Evolutionary conservation across 1,140 invertebrate species (phyloP).

Genomic region (Dendrolimus kikuchii): DNA sequence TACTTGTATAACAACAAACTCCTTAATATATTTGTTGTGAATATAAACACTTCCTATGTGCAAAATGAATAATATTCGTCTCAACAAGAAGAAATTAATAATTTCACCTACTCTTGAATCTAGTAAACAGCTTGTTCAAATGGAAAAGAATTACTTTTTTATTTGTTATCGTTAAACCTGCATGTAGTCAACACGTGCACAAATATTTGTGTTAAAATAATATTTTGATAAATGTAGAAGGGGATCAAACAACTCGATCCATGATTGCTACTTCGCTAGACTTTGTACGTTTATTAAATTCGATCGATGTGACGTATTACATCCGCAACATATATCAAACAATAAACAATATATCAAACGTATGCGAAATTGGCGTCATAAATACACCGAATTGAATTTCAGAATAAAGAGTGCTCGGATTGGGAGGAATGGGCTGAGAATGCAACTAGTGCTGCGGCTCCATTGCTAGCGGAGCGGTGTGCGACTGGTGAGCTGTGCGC

Average conservation of each 20-base stretch:
- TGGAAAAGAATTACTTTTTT: neutral
- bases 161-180: constrained; percentile 2
- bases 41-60: no score
- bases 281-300: no score
- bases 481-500: constrained; percentile 69
- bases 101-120: no score
- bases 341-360: no score
- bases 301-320: no score
- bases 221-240: constrained; percentile 1
- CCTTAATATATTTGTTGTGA: no score
- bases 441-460: constrained; percentile 41
- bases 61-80: no score
- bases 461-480: constrained; percentile 58
- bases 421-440: constrained; percentile 60
- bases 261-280: no score
- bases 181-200: constrained; percentile 1
- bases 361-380: no score
- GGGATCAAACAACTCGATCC: neutral
- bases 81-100: no score
- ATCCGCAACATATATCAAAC: no score
- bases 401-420: constrained; percentile 50
- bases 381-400: constrained; percentile 6
- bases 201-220: neutral
- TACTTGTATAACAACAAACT: no score
- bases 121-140: neutral